Evolutionary conservation across 2,113 vertebrate genomes (phyloP).

Genomic region (Cyanocitta stelleri): DNA sequence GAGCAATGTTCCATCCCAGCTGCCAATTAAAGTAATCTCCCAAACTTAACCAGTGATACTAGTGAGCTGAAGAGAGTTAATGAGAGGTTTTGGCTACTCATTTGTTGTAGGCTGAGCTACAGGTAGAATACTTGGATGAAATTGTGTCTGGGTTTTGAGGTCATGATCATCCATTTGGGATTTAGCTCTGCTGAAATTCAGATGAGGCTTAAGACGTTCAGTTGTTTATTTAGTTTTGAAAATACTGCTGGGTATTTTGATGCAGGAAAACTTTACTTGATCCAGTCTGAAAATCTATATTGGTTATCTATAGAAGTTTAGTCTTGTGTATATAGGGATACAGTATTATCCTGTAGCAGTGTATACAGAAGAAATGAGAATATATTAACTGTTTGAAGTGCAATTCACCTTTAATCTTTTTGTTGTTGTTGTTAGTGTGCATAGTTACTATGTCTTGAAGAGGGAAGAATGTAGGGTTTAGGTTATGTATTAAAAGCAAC

Average conservation of each 20-base stretch:
- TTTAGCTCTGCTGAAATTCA: not conserved
- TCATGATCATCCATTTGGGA: not conserved
- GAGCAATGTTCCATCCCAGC: not conserved
- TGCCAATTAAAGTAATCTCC: not conserved
- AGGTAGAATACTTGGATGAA: not conserved
- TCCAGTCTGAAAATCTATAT: not conserved
- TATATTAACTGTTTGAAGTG: not conserved
- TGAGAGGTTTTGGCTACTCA: not conserved
- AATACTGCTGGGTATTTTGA: not conserved
- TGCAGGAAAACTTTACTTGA: not conserved
- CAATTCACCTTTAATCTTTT: not conserved
- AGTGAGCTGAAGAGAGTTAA: not conserved
- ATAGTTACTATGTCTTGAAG: not conserved
- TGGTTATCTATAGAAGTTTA: not conserved
- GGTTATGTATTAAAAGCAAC: not conserved
- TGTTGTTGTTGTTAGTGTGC: not conserved
- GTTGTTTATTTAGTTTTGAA: not conserved
- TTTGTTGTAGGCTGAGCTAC: not conserved
- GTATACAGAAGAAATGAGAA: not conserved
- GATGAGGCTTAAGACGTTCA: not conserved
- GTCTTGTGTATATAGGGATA: not conserved
- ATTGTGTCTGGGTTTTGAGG: not conserved
- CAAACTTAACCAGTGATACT: not conserved
- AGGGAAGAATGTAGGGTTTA: not conserved
- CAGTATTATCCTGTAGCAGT: not conserved